Evolutionary conservation across 2,888 invertebrate genomes (phyloP), one percentile per base, ranked within the genome.

Genomic region (Pogonocherus hispidulus): DNA sequence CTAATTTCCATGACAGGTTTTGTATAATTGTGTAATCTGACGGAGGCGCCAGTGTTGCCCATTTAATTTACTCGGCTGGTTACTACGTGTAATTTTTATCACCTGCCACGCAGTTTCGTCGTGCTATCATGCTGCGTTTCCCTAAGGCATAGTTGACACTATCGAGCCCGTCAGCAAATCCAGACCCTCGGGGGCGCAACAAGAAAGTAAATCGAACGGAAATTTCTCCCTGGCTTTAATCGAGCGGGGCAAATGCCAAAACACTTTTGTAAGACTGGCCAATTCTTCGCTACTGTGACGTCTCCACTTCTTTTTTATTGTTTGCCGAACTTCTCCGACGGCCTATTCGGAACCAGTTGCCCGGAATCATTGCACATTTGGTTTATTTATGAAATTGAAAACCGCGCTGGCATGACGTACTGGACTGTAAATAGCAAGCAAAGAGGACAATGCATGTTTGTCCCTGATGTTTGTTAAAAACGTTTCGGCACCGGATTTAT

Each of bases 171-270:
- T 35, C 18, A 16, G 22, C 23, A 19, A 27, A 44, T 44, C 23
- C 16, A 22, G 23, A 59, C 69, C 70, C 70, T 70, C 79, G 76
- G 70, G 72, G 75, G 80, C 80, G 81, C 82, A 82, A 82, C 82
- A 82, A 82, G 82, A 78, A 81, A 81, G 80, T 80, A 82, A 83
- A 83, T 82, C 81, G 83, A 82, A 82, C 82, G 83, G 82, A 83
- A 82, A 83, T 81, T 81, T 79, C 78, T 76, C 79, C 76, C 72
- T 77, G 79, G 76, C 80, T 80, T 79, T 81, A 81, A 82, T 82
- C 81, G 81, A 79, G 76, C 80, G 76, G 76, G 77, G 76, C 78
- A 81, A 81, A 82, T 81, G 80, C 81, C 81, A 80, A 80, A 27
- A 47, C 78, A 76, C 78, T 74, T 77, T 72, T 70, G 72, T 66